A percentile compares a stretch with the other conserved stretches of the same genome.
Conservation (phyloP, 2,113 vertebrate genomes). For the Ictidomys tridecemlineatus region DNA sequence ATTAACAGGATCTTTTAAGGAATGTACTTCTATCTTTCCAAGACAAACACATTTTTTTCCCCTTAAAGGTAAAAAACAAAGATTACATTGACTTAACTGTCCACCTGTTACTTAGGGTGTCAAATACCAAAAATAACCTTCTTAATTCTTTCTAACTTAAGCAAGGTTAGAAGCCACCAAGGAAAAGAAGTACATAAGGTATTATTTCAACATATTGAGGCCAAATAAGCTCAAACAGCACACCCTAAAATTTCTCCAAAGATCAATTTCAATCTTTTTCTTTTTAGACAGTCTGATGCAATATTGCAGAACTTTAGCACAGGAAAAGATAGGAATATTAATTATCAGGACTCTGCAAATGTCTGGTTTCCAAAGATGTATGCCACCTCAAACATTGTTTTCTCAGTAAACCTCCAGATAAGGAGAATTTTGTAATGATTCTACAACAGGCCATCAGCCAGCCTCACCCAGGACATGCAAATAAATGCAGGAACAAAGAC, state of each 20-base stretch:
- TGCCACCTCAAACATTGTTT: neutral
- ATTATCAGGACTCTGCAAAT: neutral
- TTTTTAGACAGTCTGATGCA: neutral
- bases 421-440: neutral
- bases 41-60: neutral
- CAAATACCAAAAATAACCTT: neutral
- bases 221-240: neutral
- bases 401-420: neutral
- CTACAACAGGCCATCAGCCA: neutral
- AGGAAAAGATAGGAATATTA: neutral
- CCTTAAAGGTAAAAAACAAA: constrained; percentile 12
- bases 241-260: neutral
- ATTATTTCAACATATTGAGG: neutral
- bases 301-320: neutral
- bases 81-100: neutral
- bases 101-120: neutral
- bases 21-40: neutral
- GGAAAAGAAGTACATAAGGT: neutral
- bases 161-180: neutral
- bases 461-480: neutral
- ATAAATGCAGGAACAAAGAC: neutral
- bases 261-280: neutral
- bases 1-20: neutral
- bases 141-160: constrained; percentile 37
- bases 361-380: constrained; percentile 44